Evolutionary conservation across 2,113 vertebrate genomes (phyloP).

Genomic region (Ceratotherium simum): DNA sequence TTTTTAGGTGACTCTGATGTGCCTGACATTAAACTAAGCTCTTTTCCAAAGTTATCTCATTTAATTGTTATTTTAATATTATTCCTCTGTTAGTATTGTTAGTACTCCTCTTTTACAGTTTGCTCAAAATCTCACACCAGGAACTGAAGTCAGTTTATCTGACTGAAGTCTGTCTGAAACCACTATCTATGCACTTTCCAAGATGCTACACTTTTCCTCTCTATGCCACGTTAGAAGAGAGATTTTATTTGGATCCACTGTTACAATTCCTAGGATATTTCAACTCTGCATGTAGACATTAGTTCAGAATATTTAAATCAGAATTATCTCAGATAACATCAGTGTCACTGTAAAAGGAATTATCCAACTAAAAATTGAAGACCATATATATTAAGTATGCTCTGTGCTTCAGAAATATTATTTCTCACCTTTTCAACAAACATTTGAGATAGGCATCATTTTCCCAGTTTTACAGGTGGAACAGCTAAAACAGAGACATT

Average conservation of each 20-base stretch:
- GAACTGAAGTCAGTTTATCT: not conserved
- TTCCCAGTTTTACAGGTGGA: not conserved
- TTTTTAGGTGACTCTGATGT: not conserved
- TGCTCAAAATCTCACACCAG: not conserved
- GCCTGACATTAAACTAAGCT: not conserved
- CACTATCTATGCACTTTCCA: not conserved
- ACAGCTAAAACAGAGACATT: not conserved
- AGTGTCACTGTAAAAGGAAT: not conserved
- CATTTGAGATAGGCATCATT: not conserved
- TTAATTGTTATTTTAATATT: not conserved
- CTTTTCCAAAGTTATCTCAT: not conserved
- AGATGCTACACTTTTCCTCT: not conserved
- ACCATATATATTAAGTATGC: not conserved
- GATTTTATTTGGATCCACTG: not conserved
- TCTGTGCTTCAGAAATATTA: not conserved
- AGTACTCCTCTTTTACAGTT: not conserved
- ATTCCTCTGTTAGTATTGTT: not conserved
- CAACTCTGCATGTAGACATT: not conserved
- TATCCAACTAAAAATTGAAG: not conserved
- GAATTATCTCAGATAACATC: not conserved
- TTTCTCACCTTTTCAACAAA: not conserved
- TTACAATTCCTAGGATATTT: not conserved
- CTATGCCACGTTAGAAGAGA: not conserved
- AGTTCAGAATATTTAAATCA: not conserved
- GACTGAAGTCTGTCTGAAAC: not conserved